Percentiles rank a stretch among this genome's conserved stretches.
Conservation (phyloP, 2,113 vertebrate genomes). For the Capreolus pygargus region DNA sequence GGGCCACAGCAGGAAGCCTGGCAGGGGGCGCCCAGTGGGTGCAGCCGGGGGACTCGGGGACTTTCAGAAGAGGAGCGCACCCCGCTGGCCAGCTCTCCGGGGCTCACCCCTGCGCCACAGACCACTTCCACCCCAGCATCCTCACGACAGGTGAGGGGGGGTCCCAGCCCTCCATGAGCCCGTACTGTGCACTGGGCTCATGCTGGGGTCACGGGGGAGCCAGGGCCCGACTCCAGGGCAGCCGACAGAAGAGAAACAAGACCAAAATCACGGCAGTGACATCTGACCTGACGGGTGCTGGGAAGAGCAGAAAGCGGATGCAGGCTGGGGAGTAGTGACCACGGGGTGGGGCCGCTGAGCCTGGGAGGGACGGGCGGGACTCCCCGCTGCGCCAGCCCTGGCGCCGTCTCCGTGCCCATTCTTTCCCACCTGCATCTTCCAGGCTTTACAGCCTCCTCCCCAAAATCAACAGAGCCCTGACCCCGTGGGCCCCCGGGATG, state of each 20-base stretch:
- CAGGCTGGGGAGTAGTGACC: background rate
- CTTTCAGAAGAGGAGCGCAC: background rate
- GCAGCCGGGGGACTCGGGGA: too few species aligned
- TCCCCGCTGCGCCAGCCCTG: rapidly evolving
- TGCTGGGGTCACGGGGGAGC: background rate
- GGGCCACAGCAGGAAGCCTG: background rate
- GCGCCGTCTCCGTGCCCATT: rapidly evolving
- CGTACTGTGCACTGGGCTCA: background rate
- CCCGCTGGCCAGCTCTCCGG: background rate
- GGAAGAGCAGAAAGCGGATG: background rate
- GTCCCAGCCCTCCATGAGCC: background rate
- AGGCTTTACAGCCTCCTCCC: background rate
- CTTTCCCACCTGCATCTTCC: too few species aligned
- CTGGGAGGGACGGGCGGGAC: too few species aligned
- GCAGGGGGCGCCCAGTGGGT: background rate
- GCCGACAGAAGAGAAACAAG: background rate
- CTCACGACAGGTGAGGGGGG: background rate
- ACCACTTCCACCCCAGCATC: background rate
- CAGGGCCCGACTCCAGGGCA: rapidly evolving
- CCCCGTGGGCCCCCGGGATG: rapidly evolving
- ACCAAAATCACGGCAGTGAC: background rate
- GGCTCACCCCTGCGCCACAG: background rate
- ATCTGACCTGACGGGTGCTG: background rate
- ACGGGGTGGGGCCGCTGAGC: background rate
- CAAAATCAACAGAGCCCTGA: background rate